phyloP scores from a whole-genome alignment of 2,888 invertebrate species.

The Acrocyrtus sp. region DNA sequence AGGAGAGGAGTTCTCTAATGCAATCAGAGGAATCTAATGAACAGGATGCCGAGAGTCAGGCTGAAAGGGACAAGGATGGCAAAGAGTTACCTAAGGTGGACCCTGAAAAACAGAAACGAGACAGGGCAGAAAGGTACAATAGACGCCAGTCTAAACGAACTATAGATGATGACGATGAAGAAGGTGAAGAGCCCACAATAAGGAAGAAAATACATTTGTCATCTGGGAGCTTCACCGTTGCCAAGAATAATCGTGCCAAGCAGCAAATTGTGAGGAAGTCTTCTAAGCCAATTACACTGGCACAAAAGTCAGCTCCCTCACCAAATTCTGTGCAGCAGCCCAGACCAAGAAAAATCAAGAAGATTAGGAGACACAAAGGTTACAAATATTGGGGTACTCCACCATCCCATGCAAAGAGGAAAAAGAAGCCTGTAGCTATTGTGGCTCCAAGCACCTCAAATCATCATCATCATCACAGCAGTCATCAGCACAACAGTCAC shows the following conservation, averaged over 20 bases:
- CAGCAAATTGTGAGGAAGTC: conserved; percentile 1
- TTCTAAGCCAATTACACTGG: not conserved
- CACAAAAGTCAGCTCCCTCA: not conserved
- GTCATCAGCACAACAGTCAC: conserved; percentile 6
- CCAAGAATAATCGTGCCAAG: conserved; percentile 10
- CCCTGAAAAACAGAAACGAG: conserved; percentile 65
- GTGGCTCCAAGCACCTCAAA: conserved; percentile 60
- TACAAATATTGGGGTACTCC: conserved; percentile 63
- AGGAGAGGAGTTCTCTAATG: not conserved
- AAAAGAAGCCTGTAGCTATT: conserved; percentile 63
- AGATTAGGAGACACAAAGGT: conserved; percentile 59
- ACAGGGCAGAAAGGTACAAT: conserved; percentile 63
- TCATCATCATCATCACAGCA: conserved; percentile 18
- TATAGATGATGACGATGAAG: conserved; percentile 57
- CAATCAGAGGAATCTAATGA: not conserved
- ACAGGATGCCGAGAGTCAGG: not conserved
- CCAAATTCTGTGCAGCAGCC: not conserved
- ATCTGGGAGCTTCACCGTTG: conserved; percentile 14
- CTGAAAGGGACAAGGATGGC: conserved; percentile 47
- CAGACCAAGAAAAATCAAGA: conserved; percentile 55
- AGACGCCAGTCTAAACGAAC: conserved; percentile 56
- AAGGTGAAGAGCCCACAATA: conserved; percentile 30
- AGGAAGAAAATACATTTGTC: conserved; percentile 38
- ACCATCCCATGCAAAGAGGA: conserved; percentile 62
- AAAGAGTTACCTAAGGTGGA: conserved; percentile 64